Percentiles rank a stretch among this genome's conserved stretches.
Conservation (phyloP, 2,888 invertebrate genomes). For the Fragum sueziense region DNA sequence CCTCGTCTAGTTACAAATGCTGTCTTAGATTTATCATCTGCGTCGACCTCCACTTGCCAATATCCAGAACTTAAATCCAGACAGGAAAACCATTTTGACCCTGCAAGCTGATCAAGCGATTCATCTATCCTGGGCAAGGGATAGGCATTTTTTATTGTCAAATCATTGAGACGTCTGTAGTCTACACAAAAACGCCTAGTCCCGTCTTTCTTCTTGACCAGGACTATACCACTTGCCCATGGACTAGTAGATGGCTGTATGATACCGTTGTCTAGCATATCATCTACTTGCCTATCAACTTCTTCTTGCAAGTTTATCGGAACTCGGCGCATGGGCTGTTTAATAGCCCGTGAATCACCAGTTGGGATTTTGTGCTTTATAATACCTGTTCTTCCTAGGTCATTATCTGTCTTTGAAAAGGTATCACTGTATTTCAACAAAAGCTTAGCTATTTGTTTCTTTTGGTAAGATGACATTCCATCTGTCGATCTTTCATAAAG, state of each 20-base stretch:
- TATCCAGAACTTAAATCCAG: slow-evolving; percentile 50
- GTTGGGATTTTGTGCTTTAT: slow-evolving; percentile 46
- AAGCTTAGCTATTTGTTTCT: neutral
- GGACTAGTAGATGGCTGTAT: slow-evolving; percentile 53
- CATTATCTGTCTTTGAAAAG: slow-evolving; percentile 41
- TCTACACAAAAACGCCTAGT: slow-evolving; percentile 50
- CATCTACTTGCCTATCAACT: slow-evolving; percentile 37
- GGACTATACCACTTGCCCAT: slow-evolving; percentile 52
- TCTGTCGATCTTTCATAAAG: slow-evolving; percentile 11
- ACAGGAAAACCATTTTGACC: slow-evolving; percentile 37
- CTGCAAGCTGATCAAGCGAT: slow-evolving; percentile 53
- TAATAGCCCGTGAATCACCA: slow-evolving; percentile 31
- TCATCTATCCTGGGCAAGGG: slow-evolving; percentile 52
- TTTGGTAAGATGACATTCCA: neutral
- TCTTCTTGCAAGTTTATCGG: slow-evolving; percentile 36
- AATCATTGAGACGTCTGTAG: slow-evolving; percentile 52
- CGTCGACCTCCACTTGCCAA: slow-evolving; percentile 62
- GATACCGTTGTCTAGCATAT: slow-evolving; percentile 43
- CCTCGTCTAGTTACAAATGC: slow-evolving; percentile 58
- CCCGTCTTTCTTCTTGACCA: slow-evolving; percentile 52
- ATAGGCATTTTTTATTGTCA: slow-evolving; percentile 38
- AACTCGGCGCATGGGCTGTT: slow-evolving; percentile 31
- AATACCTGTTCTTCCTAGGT: slow-evolving; percentile 39
- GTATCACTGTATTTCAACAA: neutral
- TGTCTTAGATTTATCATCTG: slow-evolving; percentile 55